A percentile compares a stretch with the other conserved stretches of the same genome.
Evolutionary conservation across 1,140 invertebrate species (phyloP).

Genomic region (Tyrophagus putrescentiae): DNA sequence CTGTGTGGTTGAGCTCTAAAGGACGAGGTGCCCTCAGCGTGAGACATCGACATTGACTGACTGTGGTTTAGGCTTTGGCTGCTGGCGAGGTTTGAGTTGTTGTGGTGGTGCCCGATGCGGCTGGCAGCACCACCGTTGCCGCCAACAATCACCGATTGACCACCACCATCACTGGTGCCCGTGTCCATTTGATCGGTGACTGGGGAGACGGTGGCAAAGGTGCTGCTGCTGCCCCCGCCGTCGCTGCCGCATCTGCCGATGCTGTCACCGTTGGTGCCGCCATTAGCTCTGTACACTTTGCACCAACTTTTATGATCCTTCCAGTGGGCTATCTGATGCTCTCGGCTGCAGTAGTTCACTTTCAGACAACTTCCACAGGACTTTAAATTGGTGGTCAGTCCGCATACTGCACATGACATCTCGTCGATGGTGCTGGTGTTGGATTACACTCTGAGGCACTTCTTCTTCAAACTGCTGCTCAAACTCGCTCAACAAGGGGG

Average conservation of each 20-base stretch:
- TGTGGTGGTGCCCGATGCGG: no score
- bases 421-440: no score
- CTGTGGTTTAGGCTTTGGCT: background rate
- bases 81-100: no score
- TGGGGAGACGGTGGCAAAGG: no score
- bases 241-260: background rate
- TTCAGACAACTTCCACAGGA: slow-evolving; percentile 54
- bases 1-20: background rate
- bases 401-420: slow-evolving; percentile 36
- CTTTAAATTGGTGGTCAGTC: slow-evolving; percentile 46
- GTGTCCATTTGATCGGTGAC: no score
- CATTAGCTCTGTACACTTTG: slow-evolving; percentile 20
- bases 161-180: background rate
- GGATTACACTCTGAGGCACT: no score
- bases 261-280: background rate
- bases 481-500: no score
- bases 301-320: slow-evolving; percentile 46
- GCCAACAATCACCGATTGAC: background rate
- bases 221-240: background rate
- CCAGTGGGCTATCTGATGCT: slow-evolving; percentile 61
- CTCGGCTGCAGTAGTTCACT: slow-evolving; percentile 57
- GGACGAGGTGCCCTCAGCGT: background rate
- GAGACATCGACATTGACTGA: background rate
- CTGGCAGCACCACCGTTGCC: background rate
- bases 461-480: no score